These are phyloP conservation scores for Leistus spinibarbis DNA, from an alignment of 2,888 invertebrate species.

Conservation along the genomic window DNA sequence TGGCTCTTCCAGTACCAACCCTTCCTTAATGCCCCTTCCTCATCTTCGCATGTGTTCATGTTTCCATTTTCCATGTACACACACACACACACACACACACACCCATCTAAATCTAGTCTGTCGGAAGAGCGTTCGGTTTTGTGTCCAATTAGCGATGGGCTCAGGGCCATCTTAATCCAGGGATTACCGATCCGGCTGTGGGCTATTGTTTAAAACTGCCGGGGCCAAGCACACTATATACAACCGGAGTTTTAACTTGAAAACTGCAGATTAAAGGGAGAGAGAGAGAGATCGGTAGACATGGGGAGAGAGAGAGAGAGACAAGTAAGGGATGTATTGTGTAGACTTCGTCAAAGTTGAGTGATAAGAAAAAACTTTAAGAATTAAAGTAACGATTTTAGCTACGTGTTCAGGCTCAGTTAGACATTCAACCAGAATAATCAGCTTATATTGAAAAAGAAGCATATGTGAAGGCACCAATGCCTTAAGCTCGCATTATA, in stretches of 20 bases:
- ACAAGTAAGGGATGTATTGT: too few species aligned
- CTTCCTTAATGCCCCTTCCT: not conserved
- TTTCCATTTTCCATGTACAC: not conserved
- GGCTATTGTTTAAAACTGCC: slow-evolving; percentile 32
- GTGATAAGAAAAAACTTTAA: too few species aligned
- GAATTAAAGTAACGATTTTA: too few species aligned
- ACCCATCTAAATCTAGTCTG: not conserved
- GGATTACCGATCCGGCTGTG: slow-evolving; percentile 15
- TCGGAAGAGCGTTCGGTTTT: slow-evolving; percentile 29
- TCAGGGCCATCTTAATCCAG: slow-evolving; percentile 24
- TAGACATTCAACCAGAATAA: too few species aligned
- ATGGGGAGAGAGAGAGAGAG: too few species aligned
- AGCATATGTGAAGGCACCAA: too few species aligned
- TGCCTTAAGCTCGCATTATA: too few species aligned
- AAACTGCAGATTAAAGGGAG: not conserved
- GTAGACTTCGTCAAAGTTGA: too few species aligned
- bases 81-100: not conserved
- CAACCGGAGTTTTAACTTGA: not conserved
- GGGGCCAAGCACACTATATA: not conserved
- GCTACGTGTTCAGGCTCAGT: too few species aligned
- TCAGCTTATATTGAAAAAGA: too few species aligned
- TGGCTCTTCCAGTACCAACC: not conserved
- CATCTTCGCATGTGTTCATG: not conserved
- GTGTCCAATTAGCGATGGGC: slow-evolving; percentile 36
- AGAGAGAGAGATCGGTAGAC: not conserved